phyloP scores from a whole-genome alignment of 2,113 vertebrate species.

The Semnopithecus entellus region DNA sequence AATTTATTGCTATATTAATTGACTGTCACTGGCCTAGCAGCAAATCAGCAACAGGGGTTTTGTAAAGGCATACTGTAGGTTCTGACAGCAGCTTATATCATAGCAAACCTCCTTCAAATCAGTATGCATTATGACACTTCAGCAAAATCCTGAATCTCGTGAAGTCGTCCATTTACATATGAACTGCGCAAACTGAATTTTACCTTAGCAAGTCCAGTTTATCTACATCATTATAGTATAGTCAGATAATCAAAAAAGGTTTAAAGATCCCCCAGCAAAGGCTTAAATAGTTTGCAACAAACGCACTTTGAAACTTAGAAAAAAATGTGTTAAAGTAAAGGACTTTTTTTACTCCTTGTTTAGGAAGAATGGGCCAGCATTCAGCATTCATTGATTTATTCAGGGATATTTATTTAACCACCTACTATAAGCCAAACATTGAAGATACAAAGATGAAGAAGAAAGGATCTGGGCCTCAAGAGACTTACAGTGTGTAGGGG shows the following conservation, averaged over 20 bases:
- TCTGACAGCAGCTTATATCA: not conserved
- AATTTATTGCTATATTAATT: slow-evolving; percentile 28
- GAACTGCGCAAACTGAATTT: not conserved
- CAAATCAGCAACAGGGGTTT: not conserved
- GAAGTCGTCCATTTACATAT: not conserved
- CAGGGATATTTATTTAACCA: not conserved
- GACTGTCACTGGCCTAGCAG: not conserved
- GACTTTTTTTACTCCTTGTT: not conserved
- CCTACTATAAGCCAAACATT: not conserved
- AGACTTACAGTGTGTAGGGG: not conserved
- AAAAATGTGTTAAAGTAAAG: not conserved
- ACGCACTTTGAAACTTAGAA: not conserved
- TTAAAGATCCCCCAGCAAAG: not conserved
- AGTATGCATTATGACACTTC: not conserved
- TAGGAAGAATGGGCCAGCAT: not conserved
- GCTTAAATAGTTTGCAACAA: not conserved
- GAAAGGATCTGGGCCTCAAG: not conserved
- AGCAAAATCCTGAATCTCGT: not conserved
- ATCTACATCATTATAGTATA: not conserved
- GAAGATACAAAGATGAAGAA: not conserved
- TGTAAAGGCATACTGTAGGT: not conserved
- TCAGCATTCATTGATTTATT: not conserved
- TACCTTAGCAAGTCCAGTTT: not conserved
- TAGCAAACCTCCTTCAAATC: not conserved
- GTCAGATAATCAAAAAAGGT: too few species aligned